These are phyloP conservation scores for Mimachlamys varia DNA, from an alignment of 2,888 invertebrate genomes.

Conservation along the genomic window DNA sequence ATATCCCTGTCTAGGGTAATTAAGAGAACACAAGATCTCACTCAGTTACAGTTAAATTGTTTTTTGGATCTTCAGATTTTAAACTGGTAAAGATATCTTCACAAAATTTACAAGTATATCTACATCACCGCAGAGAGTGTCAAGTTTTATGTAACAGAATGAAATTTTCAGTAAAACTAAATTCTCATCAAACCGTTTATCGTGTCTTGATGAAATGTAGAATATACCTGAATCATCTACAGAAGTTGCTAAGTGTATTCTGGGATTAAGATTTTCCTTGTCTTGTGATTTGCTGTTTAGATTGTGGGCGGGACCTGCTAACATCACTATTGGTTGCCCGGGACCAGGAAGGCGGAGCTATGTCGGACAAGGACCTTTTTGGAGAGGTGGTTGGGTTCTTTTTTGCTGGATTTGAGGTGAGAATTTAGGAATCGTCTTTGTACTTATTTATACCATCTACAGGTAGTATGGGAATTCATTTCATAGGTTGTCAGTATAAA, in stretches of 20 bases:
- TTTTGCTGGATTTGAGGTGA: conserved; percentile 77
- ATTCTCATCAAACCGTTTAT: conserved; percentile 7
- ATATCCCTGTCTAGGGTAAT: too few species aligned
- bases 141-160: too few species aligned
- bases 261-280: neutral
- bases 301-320: conserved; percentile 60
- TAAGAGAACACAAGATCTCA: too few species aligned
- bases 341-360: conserved; percentile 67
- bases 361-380: conserved; percentile 66
- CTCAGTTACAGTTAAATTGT: too few species aligned
- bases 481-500: too few species aligned
- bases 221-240: too few species aligned
- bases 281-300: conserved; percentile 14
- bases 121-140: neutral
- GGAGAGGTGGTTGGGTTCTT: conserved; percentile 73
- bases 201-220: conserved; percentile 57
- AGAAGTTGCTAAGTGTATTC: too few species aligned
- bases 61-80: too few species aligned
- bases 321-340: conserved; percentile 64
- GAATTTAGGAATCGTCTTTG: conserved; percentile 18
- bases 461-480: too few species aligned
- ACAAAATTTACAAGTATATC: too few species aligned
- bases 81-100: too few species aligned
- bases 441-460: too few species aligned
- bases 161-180: neutral